These are phyloP conservation scores for Carcina quercana DNA, from an alignment of 2,888 invertebrate genomes.

Conservation along the genomic window DNA sequence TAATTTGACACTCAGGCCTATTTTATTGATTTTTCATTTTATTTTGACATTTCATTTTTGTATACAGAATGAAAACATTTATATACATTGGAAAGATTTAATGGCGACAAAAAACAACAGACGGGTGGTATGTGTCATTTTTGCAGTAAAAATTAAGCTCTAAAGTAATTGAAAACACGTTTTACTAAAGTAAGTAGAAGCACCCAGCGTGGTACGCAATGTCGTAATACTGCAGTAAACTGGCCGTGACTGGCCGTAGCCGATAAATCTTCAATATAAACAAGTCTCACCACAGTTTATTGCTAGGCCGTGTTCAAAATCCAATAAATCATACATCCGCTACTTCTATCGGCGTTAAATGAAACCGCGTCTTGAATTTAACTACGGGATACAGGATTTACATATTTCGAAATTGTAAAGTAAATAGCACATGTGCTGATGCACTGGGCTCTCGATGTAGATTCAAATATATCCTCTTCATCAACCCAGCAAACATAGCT, in stretches of 20 bases:
- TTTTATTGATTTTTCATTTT: too few species aligned
- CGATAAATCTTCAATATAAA: conserved; percentile 56
- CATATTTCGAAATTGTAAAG: too few species aligned
- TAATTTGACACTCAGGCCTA: too few species aligned
- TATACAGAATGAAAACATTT: neutral
- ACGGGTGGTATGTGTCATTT: neutral
- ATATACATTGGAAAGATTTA: neutral
- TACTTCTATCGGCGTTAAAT: conserved; percentile 41
- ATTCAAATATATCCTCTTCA: too few species aligned
- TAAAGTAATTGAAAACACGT: neutral
- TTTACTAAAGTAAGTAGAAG: conserved; percentile 5
- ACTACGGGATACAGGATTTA: conserved; percentile 43
- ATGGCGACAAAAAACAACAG: neutral
- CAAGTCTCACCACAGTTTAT: conserved; percentile 46
- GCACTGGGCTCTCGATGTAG: too few species aligned
- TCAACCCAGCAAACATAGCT: too few species aligned
- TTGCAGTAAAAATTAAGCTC: neutral
- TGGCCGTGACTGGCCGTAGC: conserved; percentile 35
- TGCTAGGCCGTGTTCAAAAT: conserved; percentile 51
- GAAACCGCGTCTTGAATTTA: conserved; percentile 34
- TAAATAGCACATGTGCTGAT: too few species aligned
- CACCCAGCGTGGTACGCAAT: conserved; percentile 23
- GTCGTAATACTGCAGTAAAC: conserved; percentile 42
- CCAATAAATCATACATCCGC: conserved; percentile 63
- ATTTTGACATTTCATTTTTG: neutral